Evolutionary conservation across 1,140 invertebrate species (phyloP).

Genomic region (Steinernema khuongi): DNA sequence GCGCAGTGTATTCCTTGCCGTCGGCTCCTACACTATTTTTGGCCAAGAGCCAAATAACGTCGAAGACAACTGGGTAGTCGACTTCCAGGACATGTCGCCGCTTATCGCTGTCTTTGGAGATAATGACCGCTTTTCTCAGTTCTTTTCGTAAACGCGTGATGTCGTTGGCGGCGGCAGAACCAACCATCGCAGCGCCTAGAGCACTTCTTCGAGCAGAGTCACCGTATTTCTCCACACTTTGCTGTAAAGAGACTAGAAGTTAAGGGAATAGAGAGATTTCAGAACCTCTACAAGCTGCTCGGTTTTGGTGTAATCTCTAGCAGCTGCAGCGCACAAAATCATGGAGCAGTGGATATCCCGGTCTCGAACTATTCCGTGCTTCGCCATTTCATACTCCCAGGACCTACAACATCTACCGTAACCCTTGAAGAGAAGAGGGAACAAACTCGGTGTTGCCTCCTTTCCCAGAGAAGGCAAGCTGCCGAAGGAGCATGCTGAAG

Average conservation of each 20-base stretch:
- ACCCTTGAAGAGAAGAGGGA: not conserved
- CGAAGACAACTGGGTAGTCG: not conserved
- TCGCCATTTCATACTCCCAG: conserved; percentile 24
- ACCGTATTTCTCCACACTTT: conserved; percentile 10
- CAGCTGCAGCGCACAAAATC: conserved; percentile 17
- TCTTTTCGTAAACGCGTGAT: conserved; percentile 6
- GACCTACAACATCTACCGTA: not conserved
- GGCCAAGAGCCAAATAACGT: conserved; percentile 24
- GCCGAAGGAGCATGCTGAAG: conserved; percentile 16
- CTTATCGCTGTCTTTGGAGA: not conserved
- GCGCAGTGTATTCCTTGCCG: conserved; percentile 8
- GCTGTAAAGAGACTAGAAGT: conserved; percentile 16
- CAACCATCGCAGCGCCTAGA: not conserved
- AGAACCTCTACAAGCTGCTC: conserved; percentile 22
- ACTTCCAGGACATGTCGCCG: not conserved
- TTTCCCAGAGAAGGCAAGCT: not conserved
- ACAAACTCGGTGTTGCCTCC: not conserved
- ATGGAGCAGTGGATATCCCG: not conserved
- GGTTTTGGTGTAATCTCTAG: not conserved
- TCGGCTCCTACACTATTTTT: not conserved
- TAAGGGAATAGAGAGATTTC: conserved; percentile 22
- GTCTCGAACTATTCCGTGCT: not conserved
- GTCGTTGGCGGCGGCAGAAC: conserved; percentile 16
- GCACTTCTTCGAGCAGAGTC: not conserved
- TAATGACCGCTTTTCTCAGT: conserved; percentile 17